Conservation (phyloP, 2,113 vertebrate species). For the Gopherus flavomarginatus region DNA sequence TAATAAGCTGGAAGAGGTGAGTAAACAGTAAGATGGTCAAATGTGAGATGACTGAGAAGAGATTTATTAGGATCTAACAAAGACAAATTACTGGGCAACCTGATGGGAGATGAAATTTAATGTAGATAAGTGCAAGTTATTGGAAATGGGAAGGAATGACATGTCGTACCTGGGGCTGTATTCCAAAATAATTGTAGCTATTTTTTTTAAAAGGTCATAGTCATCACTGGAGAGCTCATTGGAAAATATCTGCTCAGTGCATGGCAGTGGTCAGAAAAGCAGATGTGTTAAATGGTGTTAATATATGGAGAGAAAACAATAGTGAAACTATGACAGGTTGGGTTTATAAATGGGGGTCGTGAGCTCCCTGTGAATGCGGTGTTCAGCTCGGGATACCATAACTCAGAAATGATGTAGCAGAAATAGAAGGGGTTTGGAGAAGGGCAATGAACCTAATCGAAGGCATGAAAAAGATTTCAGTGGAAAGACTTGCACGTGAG, state of each 20-base stretch:
- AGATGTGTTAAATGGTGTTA: constrained; percentile 61
- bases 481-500: constrained; percentile 42
- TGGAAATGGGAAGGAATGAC: constrained; percentile 6
- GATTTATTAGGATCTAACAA: constrained; percentile 8
- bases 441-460: constrained; percentile 64
- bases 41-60: not conserved
- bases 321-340: constrained; percentile 53
- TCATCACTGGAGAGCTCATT: not conserved
- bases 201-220: not conserved
- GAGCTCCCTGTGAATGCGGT: constrained; percentile 52
- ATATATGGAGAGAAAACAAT: constrained; percentile 65
- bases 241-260: constrained; percentile 58
- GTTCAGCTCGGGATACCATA: constrained; percentile 53
- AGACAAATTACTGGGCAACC: not conserved
- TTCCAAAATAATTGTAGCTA: not conserved
- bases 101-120: not conserved
- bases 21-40: not conserved
- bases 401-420: constrained; percentile 64
- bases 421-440: constrained; percentile 48
- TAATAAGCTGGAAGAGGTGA: not conserved
- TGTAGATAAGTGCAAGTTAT: not conserved
- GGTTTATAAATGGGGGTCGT: constrained; percentile 48
- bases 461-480: constrained; percentile 43
- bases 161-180: not conserved
- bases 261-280: constrained; percentile 37